Conservation (phyloP, 2,888 invertebrate genomes). For the Limnephilus auricula region DNA sequence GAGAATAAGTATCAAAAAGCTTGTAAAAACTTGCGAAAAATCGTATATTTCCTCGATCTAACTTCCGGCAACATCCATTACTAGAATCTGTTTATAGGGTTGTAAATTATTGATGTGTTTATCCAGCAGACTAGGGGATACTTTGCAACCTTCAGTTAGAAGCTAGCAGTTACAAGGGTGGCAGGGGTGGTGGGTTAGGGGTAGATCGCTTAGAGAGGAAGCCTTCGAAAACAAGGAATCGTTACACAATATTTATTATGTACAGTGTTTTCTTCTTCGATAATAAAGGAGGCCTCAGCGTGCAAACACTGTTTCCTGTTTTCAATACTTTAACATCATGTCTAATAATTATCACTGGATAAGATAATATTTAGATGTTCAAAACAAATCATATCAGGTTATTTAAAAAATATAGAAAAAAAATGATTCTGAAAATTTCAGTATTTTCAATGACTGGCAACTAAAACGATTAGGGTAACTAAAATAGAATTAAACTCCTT, state of each 20-base stretch:
- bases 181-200: background rate
- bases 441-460: background rate
- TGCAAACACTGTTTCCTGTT: background rate
- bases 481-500: background rate
- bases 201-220: background rate
- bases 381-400: background rate
- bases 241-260: background rate
- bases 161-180: background rate
- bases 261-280: background rate
- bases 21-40: background rate
- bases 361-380: background rate
- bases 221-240: background rate
- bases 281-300: background rate
- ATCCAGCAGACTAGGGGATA: background rate
- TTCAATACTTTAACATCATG: background rate
- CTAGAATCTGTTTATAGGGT: background rate
- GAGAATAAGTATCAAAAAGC: background rate
- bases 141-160: background rate
- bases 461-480: no score
- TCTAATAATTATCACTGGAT: background rate
- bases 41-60: background rate
- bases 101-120: conserved; percentile 2
- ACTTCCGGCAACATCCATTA: background rate
- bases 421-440: no score
- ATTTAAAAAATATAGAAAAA: background rate